Evolutionary conservation across 2,113 vertebrate species (phyloP), one percentile per base, ranked within the genome.

Genomic region (Candoia aspera): DNA sequence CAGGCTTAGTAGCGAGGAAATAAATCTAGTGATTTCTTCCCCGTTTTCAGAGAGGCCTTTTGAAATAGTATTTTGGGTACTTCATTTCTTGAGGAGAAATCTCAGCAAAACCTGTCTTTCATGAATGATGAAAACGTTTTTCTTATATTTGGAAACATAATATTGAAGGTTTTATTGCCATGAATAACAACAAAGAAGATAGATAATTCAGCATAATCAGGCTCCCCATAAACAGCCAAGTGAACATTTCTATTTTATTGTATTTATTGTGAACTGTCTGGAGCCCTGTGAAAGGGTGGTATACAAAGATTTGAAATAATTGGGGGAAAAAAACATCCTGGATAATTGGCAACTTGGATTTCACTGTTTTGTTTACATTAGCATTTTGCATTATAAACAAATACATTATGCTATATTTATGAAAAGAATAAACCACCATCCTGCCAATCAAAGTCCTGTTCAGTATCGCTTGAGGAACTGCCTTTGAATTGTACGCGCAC

Each of bases 321-420:
- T 79, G n/a, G 2, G 17, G 33, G 33, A 33, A 68, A 19, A 19
- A 79, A 21, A 1, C 19, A 79, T 79, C 68, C 33, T 79, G 33
- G 17, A 42, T 79, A 21, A 79, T 37, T 33, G 33, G 64, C 86
- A 89, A 49, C 57, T 10, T 2, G 83, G 90, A 53, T 60, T 33
- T 88, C 46, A 59, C 83, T 94, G 91, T 87, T 89, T 79, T 94
- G 87, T 93, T 95, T 94, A 91, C 90, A 92, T 55, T 90, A 92
- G 93, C 68, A 68, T 46, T 92, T 87, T 49, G 23, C 49, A 29
- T 49, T 79, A 9, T 55, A 24, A 60, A 24, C 79, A 86, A 89
- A 89, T 29, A 58, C 0, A 0, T 0, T 84, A 29, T 0, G 10
- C 68, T 73, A 33, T 73, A 17, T 73, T 73, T 73, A 73, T 73